These are phyloP conservation scores for Calycopis cecrops DNA, from an alignment of 1,140 invertebrate species.

Conservation along the genomic window DNA sequence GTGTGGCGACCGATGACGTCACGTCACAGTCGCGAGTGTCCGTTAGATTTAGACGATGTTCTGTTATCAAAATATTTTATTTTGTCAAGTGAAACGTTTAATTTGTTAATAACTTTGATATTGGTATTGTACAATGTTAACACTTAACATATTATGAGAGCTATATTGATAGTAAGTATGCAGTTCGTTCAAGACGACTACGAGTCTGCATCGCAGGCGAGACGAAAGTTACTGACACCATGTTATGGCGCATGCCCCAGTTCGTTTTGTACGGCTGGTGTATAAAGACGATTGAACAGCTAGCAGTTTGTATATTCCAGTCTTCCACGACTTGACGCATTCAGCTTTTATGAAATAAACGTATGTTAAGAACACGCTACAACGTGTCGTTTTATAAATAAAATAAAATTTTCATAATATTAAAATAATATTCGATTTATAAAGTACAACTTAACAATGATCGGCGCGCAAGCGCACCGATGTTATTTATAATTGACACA, in stretches of 20 bases:
- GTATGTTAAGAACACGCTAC: background rate
- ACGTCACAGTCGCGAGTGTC: background rate
- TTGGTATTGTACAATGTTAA: background rate
- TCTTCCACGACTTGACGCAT: constrained; percentile 1
- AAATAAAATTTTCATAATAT: background rate
- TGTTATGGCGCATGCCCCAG: no score
- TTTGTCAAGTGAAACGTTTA: background rate
- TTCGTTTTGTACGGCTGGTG: no score
- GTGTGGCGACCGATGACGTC: background rate
- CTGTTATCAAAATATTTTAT: constrained; percentile 4
- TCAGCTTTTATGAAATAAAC: constrained; percentile 1
- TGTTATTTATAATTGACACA: background rate
- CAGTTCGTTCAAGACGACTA: no score
- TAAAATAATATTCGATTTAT: background rate
- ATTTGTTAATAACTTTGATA: constrained; percentile 1
- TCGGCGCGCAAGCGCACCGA: background rate
- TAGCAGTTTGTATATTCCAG: constrained; percentile 1
- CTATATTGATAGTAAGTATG: no score
- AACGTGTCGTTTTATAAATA: background rate
- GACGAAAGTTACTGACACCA: no score
- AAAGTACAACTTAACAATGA: background rate
- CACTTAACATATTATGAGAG: no score
- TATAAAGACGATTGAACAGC: no score
- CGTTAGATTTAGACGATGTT: constrained; percentile 1
- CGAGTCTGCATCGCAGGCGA: no score